Conservation (phyloP, 2,113 vertebrate genomes). For the Vireo altiloquus region DNA sequence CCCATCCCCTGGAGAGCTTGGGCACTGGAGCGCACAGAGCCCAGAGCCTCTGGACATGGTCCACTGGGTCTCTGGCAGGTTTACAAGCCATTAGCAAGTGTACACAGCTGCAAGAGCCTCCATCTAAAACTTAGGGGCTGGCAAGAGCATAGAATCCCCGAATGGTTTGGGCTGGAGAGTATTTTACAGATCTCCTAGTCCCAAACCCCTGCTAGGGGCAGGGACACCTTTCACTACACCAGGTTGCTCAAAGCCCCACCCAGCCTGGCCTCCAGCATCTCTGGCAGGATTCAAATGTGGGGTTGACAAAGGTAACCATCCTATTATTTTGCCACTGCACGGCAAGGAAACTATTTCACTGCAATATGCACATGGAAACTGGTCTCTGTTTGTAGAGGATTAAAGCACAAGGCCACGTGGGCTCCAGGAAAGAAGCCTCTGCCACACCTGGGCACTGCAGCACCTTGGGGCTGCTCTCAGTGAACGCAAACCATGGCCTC, state of each 20-base stretch:
- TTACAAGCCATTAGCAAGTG: background rate
- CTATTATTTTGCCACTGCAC: background rate
- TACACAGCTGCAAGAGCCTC: background rate
- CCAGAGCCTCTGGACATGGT: fast-evolving
- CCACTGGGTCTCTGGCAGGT: background rate
- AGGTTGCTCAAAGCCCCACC: background rate
- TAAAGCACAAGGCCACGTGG: background rate
- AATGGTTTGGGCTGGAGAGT: background rate
- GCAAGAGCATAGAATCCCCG: background rate
- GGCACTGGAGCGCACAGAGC: background rate
- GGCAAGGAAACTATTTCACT: background rate
- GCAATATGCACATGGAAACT: background rate
- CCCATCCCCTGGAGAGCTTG: background rate
- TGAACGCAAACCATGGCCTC: fast-evolving
- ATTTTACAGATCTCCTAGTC: background rate
- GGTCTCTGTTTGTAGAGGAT: background rate
- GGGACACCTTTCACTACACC: too few species aligned
- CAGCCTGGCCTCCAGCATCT: background rate
- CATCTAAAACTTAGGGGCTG: background rate
- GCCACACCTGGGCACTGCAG: background rate
- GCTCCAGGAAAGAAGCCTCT: background rate
- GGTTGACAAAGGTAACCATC: background rate
- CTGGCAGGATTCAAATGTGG: background rate
- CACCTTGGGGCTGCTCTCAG: background rate
- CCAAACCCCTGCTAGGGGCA: background rate